Conservation (phyloP, 2,888 invertebrate species). For the Tenthredo scrophulariae region DNA sequence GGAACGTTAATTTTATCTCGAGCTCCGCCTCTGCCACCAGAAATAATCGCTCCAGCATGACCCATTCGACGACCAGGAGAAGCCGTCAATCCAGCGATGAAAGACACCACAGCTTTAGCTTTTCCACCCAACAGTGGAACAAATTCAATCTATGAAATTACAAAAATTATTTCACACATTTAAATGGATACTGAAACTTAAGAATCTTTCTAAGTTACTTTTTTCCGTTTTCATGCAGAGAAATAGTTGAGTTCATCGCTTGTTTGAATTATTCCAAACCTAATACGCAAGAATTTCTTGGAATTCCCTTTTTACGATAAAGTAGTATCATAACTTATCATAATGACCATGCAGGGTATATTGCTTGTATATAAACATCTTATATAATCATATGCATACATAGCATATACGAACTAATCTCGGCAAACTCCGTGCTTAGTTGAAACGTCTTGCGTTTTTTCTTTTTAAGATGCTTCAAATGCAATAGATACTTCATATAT, state of each 20-base stretch:
- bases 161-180: slow-evolving; percentile 40
- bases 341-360: slow-evolving; percentile 19
- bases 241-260: background rate
- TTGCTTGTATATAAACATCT: background rate
- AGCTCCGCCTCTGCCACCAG: slow-evolving; percentile 99
- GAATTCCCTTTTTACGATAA: background rate
- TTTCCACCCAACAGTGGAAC: slow-evolving; percentile 85
- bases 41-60: slow-evolving; percentile 99
- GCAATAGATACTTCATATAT: background rate
- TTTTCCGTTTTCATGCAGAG: slow-evolving; percentile 22
- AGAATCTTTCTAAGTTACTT: slow-evolving; percentile 3
- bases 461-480: background rate
- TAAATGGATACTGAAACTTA: background rate
- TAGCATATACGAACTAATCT: background rate
- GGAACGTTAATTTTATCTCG: slow-evolving; percentile 98
- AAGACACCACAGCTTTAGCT: slow-evolving; percentile 98
- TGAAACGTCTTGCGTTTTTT: background rate
- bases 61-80: slow-evolving; percentile 99
- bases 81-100: slow-evolving; percentile 98
- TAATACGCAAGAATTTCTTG: background rate
- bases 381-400: background rate
- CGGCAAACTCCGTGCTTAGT: background rate
- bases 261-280: background rate
- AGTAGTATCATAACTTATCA: slow-evolving; percentile 5
- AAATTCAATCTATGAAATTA: slow-evolving; percentile 58